Percentiles rank a stretch among this genome's conserved stretches.
phyloP scores from a whole-genome alignment of 2,113 vertebrate species.

The Neolamprologus brichardi region DNA sequence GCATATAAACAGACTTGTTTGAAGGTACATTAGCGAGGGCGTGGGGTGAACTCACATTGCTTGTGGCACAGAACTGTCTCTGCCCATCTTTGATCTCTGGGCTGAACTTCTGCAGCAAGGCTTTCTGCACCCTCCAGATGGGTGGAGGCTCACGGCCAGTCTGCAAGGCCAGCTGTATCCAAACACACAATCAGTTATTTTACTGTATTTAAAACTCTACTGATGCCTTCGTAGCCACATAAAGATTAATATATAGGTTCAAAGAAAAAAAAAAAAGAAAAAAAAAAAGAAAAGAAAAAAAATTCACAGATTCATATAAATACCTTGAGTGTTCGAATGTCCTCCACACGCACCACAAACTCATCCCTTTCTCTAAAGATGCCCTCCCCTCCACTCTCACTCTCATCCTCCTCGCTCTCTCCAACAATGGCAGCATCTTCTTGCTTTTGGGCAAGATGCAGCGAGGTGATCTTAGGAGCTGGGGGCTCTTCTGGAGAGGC shows the following conservation, averaged over 20 bases:
- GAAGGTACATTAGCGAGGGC: not conserved
- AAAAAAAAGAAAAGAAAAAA: not conserved
- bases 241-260: not conserved
- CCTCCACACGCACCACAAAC: conserved; percentile 88
- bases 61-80: conserved; percentile 89
- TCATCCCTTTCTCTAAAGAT: conserved; percentile 90
- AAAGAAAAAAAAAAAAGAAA: not conserved
- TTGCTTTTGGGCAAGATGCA: conserved; percentile 89
- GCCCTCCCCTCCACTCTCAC: conserved; percentile 86
- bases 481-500: conserved; percentile 68
- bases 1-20: not conserved
- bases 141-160: conserved; percentile 86
- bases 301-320: not conserved
- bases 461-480: conserved; percentile 66
- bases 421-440: conserved; percentile 85
- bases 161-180: conserved; percentile 79
- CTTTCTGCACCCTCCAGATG: conserved; percentile 92
- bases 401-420: conserved; percentile 86
- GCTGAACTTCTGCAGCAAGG: conserved; percentile 89
- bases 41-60: conserved; percentile 79
- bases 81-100: conserved; percentile 93
- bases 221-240: not conserved
- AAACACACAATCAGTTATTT: not conserved
- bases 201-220: not conserved
- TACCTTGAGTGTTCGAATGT: conserved; percentile 86